Conservation (phyloP, 2,113 vertebrate genomes). For the Zapornia atra region DNA sequence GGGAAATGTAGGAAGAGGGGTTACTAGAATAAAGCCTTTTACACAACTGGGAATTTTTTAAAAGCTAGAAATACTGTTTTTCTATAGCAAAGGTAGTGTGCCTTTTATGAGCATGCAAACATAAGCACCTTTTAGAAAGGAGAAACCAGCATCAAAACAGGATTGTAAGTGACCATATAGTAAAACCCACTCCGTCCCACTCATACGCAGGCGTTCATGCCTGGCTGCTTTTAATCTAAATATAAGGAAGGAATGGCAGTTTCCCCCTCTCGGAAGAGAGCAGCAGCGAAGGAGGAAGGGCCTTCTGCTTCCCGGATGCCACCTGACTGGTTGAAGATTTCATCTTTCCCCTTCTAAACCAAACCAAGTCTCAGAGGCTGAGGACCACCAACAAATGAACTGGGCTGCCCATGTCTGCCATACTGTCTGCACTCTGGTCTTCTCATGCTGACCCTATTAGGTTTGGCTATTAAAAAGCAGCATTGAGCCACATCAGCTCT, state of each 20-base stretch:
- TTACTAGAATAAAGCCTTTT: neutral
- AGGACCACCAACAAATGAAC: neutral
- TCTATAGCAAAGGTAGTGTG: neutral
- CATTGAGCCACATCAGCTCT: conserved; percentile 27
- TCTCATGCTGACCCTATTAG: neutral
- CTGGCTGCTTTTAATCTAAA: conserved; percentile 30
- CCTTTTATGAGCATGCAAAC: neutral
- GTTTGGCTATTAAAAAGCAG: conserved; percentile 47
- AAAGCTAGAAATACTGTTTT: neutral
- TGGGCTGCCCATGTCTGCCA: neutral
- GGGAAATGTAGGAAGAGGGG: neutral
- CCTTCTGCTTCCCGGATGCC: neutral
- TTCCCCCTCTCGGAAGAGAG: neutral
- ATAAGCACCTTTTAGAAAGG: neutral
- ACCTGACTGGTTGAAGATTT: neutral
- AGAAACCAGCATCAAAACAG: neutral
- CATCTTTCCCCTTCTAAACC: conserved; percentile 2
- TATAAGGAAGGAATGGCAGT: neutral
- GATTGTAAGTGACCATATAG: neutral
- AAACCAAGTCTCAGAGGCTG: neutral
- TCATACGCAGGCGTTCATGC: neutral
- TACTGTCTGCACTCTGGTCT: neutral
- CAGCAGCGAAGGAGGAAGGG: neutral
- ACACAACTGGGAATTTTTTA: neutral
- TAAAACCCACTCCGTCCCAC: neutral